phyloP scores from a whole-genome alignment of 2,888 invertebrate species.

The Troilus luridus region DNA sequence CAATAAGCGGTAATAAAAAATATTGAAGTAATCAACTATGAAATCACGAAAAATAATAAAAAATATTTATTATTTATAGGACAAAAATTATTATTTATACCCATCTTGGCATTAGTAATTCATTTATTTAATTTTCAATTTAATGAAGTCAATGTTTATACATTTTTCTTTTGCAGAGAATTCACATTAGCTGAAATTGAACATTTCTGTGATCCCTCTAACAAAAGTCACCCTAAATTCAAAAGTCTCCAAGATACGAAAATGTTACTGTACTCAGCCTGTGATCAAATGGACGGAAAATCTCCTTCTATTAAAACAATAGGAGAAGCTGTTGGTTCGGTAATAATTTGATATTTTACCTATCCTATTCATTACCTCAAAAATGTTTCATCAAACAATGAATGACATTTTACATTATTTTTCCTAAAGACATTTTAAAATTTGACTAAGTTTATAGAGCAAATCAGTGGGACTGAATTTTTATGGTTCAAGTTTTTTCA shows the following conservation, averaged over 20 bases:
- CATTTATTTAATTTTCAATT: too few relatives aligned
- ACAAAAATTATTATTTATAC: too few relatives aligned
- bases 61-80: too few relatives aligned
- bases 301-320: conserved; percentile 83
- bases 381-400: neutral
- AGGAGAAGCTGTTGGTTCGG: conserved; percentile 87
- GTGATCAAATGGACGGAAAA: conserved; percentile 97
- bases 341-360: conserved; percentile 67
- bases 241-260: conserved; percentile 80
- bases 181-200: conserved; percentile 99
- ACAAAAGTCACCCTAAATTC: conserved; percentile 94
- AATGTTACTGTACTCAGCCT: conserved; percentile 92
- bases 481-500: neutral
- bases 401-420: neutral
- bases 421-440: neutral
- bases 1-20: too few relatives aligned
- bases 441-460: neutral
- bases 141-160: neutral
- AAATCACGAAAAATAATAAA: too few relatives aligned
- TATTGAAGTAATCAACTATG: too few relatives aligned
- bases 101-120: too few relatives aligned
- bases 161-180: conserved; percentile 77
- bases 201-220: conserved; percentile 95
- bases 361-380: neutral
- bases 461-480: neutral